Evolutionary conservation across 1,140 invertebrate species (phyloP), one percentile per base, ranked within the genome.

Genomic region (Cotesia chilonis): DNA sequence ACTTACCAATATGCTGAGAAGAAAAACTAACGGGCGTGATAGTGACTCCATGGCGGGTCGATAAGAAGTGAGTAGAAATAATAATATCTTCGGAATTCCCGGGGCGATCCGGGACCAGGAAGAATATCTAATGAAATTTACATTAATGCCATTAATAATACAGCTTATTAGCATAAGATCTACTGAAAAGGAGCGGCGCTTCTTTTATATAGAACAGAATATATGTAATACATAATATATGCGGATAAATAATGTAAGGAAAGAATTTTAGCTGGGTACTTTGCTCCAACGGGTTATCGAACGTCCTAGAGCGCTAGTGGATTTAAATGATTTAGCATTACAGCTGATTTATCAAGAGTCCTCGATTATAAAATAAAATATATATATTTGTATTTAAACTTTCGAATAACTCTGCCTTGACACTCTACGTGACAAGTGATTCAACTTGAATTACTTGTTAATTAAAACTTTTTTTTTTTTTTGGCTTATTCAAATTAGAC

Each of bases 381-480:
- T 47, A 47, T 47, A 51, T 20, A 20, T 59, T 7, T 20, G 7
- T 20, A 52, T 55, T 55, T 10, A 35, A 4, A 68, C 66, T 68
- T 68, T 68, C 66, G 63, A 65, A 65, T 37, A 51, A 41, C 12
- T n/a, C 37, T 65, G 9, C 63, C 66, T 68, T 68, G 66, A 68
- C 66, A 54, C 66, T 68, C 14, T 68, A 68, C 66, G 66, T 68
- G 66, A 68, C 66, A 68, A 68, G 66, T 51, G 28, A 68, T 52
- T 9, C n/a, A 68, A 68, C 51, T 68, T 68, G 41, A 10, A 28
- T 51, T 47, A n/a, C 6, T 47, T 68, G 6, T 68, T 20, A 36
- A 55, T 55, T 35, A 51, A 12, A 17, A 35, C 36, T 55, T 54
- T 68, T 9, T 36, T 68, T 55, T 9, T 28, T 52, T 14, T 14